Conservation (phyloP, 2,888 invertebrate species). For the Pyrrhia umbra region DNA sequence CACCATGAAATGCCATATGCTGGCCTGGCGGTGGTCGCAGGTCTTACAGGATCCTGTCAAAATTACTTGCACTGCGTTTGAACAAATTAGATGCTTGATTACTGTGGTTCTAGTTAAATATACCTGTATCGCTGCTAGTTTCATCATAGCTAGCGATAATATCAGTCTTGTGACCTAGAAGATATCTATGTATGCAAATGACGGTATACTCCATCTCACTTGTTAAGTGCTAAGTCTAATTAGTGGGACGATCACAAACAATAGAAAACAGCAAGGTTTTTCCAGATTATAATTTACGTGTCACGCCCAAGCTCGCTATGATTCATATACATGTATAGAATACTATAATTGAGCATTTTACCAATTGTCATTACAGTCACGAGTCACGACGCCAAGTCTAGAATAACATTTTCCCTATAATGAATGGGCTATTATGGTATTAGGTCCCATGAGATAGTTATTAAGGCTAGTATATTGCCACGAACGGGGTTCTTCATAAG, state of each 20-base stretch:
- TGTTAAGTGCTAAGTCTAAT: conserved; percentile 31
- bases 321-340: conserved; percentile 13
- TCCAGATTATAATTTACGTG: conserved; percentile 33
- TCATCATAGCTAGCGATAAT: conserved; percentile 19
- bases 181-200: conserved; percentile 28
- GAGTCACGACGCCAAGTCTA: conserved; percentile 1
- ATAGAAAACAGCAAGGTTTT: conserved; percentile 44
- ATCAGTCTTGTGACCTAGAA: conserved; percentile 34
- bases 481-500: not conserved
- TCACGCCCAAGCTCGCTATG: conserved; percentile 20
- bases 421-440: not conserved
- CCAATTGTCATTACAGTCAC: conserved; percentile 10
- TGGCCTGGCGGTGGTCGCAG: not conserved
- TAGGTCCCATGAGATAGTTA: not conserved
- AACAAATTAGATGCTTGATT: not conserved
- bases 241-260: conserved; percentile 38
- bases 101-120: not conserved
- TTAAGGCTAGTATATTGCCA: not conserved
- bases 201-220: conserved; percentile 25
- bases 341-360: conserved; percentile 24
- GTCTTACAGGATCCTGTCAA: not conserved
- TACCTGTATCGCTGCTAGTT: not conserved
- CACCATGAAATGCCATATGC: not conserved
- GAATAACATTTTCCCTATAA: not conserved
- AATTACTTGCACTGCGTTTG: not conserved